Base-by-base conservation (phyloP, 2,113 vertebrate species). In the Salvelinus namaycush region DNA sequence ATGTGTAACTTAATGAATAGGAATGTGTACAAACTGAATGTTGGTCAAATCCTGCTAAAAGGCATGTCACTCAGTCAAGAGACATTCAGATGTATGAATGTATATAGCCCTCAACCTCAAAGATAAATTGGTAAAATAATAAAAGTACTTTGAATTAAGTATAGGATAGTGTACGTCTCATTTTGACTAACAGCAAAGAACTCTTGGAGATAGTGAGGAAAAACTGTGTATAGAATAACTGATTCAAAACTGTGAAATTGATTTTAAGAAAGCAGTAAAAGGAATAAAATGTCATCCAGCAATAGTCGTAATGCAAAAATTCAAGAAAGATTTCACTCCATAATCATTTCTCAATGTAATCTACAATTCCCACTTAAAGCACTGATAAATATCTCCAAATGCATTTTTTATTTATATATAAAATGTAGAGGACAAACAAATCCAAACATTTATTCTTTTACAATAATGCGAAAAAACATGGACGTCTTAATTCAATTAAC, bases 351-450 rank as follows among this genome's bases (percentile, higher is more conserved):
- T 83, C 75, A 77, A 89, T 82, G 92, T 85, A 91, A 91, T 81
- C 83, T 90, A 89, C 83, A 86, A 80, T 84, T 82, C 79, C 83
- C 80, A 90, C 76, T 82, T 88, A 89, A 92, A 88, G 87, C 87
- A 90, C 87, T 90, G 92, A 93, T 92, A 92, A 93, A 92, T 93
- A 91, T 92, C 89, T 91, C 83, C 85, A 89, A 72, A 86, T 76
- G 78, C 81, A 88, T 87, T 91, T 39, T 84, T 81, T 82, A 51
- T 81, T 75, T 87, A 91, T 91, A 92, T 92, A 92, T 91, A 89
- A 93, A 93, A 89, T 84, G 81, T 83, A 70, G 78, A 90, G 86
- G 84, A 91, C 80, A 88, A 79, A 89, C 70, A 80, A 69, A 80
- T 71, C 87, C 68, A 89, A 87, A 87, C 76, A 76, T 3, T 34